Evolutionary conservation across 2,888 invertebrate species (phyloP), one percentile per base, ranked within the genome.

Genomic region (Morpho deidamia): DNA sequence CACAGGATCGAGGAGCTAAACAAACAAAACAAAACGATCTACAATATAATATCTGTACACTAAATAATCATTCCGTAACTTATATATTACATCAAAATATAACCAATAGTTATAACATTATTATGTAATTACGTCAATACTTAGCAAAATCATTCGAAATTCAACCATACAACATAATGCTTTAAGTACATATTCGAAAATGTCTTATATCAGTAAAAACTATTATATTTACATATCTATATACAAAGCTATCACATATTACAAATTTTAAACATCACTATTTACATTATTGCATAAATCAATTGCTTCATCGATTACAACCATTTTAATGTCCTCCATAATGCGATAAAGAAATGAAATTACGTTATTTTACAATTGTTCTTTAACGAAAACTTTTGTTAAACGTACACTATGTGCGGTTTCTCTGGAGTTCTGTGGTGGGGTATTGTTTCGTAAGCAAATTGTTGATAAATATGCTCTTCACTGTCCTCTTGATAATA

Each of bases 381-480:
- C 77, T 75, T 79, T 75, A 76, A 76, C 66, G 73, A 78, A 78
- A 82, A 76, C 76, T 81, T 86, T 73, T 85, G 89, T 90, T 90
- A 91, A 70, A 91, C 91, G 68, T 91, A 91, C 79, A 91, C 91
- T 84, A 91, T 90, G 78, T 91, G 91, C 57, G 91, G 91, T 76
- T 91, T 90, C 69, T 91, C 91, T 51, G 90, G 89, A 63, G 90
- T 89, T 70, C 87, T 79, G 68, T 90, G 90, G 57, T 83, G 88
- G 59, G 90, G 90, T 48, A 90, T 90, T 10, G 90, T 90, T 70
- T 90, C 90, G 63, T 90, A 90, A 3, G 88, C 88, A 58, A 90
- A 90, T 64, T 90, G 90, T 63, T 90, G 90, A 66, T 90, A 90
- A 68, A 90, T 90, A 62, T 88, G 90, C 56, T 90, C 90, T 57